Conservation (phyloP, 2,888 invertebrate genomes). For the Rhimphoctona megacephalus region DNA sequence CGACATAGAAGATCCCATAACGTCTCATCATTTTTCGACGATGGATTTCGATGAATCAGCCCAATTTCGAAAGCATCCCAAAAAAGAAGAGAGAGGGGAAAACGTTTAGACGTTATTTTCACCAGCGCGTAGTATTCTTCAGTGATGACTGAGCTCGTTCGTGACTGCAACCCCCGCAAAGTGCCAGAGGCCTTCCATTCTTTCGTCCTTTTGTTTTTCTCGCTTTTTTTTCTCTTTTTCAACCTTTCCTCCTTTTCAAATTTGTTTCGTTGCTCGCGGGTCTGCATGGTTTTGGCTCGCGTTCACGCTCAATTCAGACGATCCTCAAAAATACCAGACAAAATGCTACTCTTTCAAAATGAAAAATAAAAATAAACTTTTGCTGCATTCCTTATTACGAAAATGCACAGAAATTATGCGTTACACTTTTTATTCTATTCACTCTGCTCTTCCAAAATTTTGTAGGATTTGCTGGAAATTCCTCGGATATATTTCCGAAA, state of each 20-base stretch:
- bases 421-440: constrained; percentile 1
- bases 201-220: constrained; percentile 35
- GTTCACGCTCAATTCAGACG: constrained; percentile 55
- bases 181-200: constrained; percentile 52
- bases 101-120: constrained; percentile 69
- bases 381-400: constrained; percentile 33
- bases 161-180: constrained; percentile 70
- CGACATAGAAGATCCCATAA: constrained; percentile 3
- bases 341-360: constrained; percentile 29
- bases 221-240: constrained; percentile 29
- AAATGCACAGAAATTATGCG: constrained; percentile 43
- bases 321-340: constrained; percentile 26
- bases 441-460: neutral
- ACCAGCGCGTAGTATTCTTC: constrained; percentile 31
- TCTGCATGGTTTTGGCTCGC: constrained; percentile 37
- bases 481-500: neutral
- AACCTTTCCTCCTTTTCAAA: constrained; percentile 28
- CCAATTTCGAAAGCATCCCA: constrained; percentile 73
- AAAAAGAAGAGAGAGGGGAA: constrained; percentile 1
- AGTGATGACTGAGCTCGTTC: constrained; percentile 46
- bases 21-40: constrained; percentile 8
- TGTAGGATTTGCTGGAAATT: constrained; percentile 31
- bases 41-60: constrained; percentile 76
- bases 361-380: neutral
- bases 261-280: constrained; percentile 12